A percentile compares a stretch with the other conserved stretches of the same genome.
These are phyloP conservation scores for Octomys mimax DNA, from an alignment of 2,797 vertebrate genomes.

Conservation along the genomic window DNA sequence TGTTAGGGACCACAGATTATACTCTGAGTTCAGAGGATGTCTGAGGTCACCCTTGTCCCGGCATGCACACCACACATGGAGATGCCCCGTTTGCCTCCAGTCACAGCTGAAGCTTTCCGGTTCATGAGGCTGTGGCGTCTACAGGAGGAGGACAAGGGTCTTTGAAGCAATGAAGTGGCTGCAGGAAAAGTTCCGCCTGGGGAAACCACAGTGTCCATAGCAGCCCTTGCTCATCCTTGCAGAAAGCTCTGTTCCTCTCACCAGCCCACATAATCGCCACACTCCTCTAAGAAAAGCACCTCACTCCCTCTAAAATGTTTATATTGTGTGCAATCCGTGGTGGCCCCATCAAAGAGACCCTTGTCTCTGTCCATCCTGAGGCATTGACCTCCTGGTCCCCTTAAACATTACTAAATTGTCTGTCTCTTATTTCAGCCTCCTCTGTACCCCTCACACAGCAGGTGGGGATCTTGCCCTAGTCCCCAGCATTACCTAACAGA, in stretches of 20 bases:
- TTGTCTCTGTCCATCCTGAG: not conserved
- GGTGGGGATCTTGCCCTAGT: too few relatives aligned
- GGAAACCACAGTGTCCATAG: too few relatives aligned
- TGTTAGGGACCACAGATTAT: not conserved
- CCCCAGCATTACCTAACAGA: not conserved
- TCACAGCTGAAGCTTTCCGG: not conserved
- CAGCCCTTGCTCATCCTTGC: too few relatives aligned
- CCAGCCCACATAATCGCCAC: not conserved
- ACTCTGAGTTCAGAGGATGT: not conserved
- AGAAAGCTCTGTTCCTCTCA: not conserved
- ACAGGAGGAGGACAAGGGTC: not conserved
- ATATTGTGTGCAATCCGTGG: not conserved
- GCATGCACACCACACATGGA: not conserved
- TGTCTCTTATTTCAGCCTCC: not conserved
- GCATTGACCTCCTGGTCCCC: not conserved
- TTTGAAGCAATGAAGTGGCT: too few relatives aligned
- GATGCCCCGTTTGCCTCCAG: not conserved
- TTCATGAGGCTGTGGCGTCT: not conserved
- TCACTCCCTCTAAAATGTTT: not conserved
- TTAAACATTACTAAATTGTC: not conserved
- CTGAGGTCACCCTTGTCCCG: not conserved
- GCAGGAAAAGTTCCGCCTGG: too few relatives aligned
- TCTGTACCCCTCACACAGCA: not conserved
- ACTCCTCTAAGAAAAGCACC: too few relatives aligned
- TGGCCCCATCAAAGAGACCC: not conserved